Percentiles rank a stretch among this genome's conserved stretches.
Evolutionary conservation across 2,113 vertebrate species (phyloP).

Genomic region (Irena cyanogastra): DNA sequence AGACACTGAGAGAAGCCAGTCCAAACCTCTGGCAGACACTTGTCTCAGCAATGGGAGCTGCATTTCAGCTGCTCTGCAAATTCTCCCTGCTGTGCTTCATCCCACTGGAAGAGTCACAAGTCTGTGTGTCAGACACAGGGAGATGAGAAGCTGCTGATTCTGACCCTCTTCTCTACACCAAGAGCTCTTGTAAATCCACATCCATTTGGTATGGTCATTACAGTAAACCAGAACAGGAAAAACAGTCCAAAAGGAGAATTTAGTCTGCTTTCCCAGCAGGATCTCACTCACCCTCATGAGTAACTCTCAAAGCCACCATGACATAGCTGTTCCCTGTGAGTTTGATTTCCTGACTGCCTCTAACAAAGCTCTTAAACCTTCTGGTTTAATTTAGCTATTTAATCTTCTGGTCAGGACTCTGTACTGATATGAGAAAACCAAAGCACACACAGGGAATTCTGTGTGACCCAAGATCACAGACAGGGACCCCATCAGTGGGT

Average conservation of each 20-base stretch:
- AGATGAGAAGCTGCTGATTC: not conserved
- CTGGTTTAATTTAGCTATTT: not conserved
- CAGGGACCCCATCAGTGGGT: not conserved
- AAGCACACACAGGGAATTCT: not conserved
- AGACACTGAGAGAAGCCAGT: not conserved
- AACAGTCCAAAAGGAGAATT: not conserved
- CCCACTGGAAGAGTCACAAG: constrained; percentile 16
- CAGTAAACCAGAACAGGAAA: not conserved
- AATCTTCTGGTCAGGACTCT: not conserved
- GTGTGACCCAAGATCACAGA: not conserved
- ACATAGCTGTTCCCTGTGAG: rapidly evolving
- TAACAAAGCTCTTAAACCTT: not conserved
- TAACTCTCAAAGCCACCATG: not conserved
- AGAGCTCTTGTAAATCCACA: not conserved
- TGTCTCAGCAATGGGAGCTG: not conserved
- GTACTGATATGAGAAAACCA: not conserved
- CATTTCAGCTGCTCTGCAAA: constrained; percentile 33
- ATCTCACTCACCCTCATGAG: not conserved
- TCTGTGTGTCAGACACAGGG: not conserved
- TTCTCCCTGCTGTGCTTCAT: not conserved
- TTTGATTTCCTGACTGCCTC: not conserved
- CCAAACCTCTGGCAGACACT: constrained; percentile 11
- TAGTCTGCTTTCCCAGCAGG: not conserved
- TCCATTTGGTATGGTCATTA: not conserved
- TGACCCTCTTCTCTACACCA: not conserved